Conservation (phyloP, 92 coral and sea anemone species). For the Isaurus tuberculatus region DNA sequence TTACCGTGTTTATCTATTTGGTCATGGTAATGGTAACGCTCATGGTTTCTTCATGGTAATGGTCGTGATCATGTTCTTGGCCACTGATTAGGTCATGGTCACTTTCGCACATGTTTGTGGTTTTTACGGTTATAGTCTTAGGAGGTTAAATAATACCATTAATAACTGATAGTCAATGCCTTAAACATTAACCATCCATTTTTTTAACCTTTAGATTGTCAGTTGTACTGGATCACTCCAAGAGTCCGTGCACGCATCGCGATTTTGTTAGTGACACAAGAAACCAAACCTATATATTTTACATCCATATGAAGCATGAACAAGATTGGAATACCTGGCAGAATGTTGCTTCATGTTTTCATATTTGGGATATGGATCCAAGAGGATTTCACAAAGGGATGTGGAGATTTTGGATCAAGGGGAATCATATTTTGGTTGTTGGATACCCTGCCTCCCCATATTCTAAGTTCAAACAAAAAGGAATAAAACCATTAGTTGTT, state of each 20-base stretch:
- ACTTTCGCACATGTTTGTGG: no score
- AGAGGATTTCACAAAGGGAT: slow-evolving; percentile 76
- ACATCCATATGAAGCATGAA: slow-evolving; percentile 62
- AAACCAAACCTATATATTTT: slow-evolving; percentile 60
- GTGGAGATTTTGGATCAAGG: slow-evolving; percentile 79
- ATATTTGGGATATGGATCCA: slow-evolving; percentile 76
- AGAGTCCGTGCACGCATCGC: slow-evolving; percentile 70
- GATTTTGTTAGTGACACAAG: slow-evolving; percentile 68
- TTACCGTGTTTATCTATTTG: no score
- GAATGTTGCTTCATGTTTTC: slow-evolving; percentile 71
- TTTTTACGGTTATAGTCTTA: no score
- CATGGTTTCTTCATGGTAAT: no score
- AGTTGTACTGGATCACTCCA: slow-evolving; percentile 70
- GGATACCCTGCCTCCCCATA: slow-evolving; percentile 84
- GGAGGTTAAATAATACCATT: no score
- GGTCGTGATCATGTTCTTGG: no score
- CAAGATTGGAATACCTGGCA: slow-evolving; percentile 71
- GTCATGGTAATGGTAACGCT: no score
- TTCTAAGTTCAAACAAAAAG: slow-evolving; percentile 57
- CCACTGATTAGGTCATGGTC: no score
- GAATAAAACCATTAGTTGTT: slow-evolving; percentile 58
- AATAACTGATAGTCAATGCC: background rate
- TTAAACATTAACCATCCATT: background rate
- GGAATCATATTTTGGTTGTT: slow-evolving; percentile 70
- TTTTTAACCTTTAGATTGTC: slow-evolving; percentile 51